A percentile compares a stretch with the other conserved stretches of the same genome.
Evolutionary conservation across 2,888 invertebrate genomes (phyloP).

Genomic region (Drosophila multiciliata): DNA sequence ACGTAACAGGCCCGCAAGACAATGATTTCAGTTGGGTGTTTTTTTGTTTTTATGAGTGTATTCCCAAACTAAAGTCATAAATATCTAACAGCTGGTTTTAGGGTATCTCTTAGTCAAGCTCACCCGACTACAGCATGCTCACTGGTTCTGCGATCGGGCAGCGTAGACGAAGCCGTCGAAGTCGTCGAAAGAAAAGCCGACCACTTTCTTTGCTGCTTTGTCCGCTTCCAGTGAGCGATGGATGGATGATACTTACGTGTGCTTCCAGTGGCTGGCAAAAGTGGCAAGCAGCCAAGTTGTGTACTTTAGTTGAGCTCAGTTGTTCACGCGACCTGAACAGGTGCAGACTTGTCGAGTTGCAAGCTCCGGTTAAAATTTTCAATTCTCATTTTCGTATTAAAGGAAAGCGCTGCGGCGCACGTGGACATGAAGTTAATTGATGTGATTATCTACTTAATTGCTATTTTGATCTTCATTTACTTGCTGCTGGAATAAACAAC

Average conservation of each 20-base stretch:
- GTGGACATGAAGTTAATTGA: constrained; percentile 83
- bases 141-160: constrained; percentile 26
- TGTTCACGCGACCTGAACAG: constrained; percentile 67
- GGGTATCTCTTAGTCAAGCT: background rate
- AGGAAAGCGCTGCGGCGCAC: constrained; percentile 73
- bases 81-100: background rate
- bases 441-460: constrained; percentile 82
- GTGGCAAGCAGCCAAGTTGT: constrained; percentile 31
- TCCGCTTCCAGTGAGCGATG: constrained; percentile 58
- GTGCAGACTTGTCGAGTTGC: constrained; percentile 61
- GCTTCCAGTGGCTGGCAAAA: constrained; percentile 55
- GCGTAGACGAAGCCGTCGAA: constrained; percentile 16
- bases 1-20: background rate
- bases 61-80: background rate
- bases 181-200: constrained; percentile 61
- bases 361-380: constrained; percentile 38
- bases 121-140: background rate
- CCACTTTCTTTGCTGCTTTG: constrained; percentile 70
- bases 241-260: constrained; percentile 29
- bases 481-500: constrained; percentile 76
- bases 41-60: background rate
- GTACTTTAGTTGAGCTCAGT: constrained; percentile 54
- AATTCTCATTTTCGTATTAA: constrained; percentile 19
- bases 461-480: constrained; percentile 82
- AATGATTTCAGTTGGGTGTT: background rate